A percentile compares a stretch with the other conserved stretches of the same genome.
Evolutionary conservation across 2,113 vertebrate genomes (phyloP).

Genomic region (Peromyscus leucopus): DNA sequence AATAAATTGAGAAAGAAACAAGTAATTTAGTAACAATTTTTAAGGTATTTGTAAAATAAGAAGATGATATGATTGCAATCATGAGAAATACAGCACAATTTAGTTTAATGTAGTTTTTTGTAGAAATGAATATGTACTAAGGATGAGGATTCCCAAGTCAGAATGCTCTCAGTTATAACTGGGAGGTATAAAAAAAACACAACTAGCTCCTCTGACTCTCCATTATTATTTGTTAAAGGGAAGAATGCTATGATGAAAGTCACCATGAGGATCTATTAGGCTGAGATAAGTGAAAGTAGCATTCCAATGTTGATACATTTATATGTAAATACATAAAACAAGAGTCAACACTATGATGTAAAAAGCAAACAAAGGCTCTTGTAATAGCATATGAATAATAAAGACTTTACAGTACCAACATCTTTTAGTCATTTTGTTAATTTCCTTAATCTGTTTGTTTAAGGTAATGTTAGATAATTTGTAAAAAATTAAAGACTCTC

Average conservation of each 20-base stretch:
- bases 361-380: background rate
- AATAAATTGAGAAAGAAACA: slow-evolving; percentile 78
- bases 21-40: slow-evolving; percentile 66
- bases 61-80: background rate
- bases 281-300: background rate
- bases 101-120: background rate
- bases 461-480: background rate
- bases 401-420: background rate
- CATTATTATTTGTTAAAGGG: background rate
- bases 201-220: background rate
- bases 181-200: background rate
- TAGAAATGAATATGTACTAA: background rate
- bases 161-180: background rate
- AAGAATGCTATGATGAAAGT: background rate
- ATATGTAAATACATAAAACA: background rate
- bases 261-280: background rate
- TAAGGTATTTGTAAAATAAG: slow-evolving; percentile 54
- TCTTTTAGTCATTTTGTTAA: background rate
- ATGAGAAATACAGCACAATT: background rate
- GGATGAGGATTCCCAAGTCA: background rate
- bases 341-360: background rate
- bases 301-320: background rate
- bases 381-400: background rate
- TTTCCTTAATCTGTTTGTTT: background rate
- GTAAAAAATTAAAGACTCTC: background rate